These are phyloP conservation scores for Drosophila percnosoma DNA, from an alignment of 2,888 invertebrate species.

Conservation along the genomic window DNA sequence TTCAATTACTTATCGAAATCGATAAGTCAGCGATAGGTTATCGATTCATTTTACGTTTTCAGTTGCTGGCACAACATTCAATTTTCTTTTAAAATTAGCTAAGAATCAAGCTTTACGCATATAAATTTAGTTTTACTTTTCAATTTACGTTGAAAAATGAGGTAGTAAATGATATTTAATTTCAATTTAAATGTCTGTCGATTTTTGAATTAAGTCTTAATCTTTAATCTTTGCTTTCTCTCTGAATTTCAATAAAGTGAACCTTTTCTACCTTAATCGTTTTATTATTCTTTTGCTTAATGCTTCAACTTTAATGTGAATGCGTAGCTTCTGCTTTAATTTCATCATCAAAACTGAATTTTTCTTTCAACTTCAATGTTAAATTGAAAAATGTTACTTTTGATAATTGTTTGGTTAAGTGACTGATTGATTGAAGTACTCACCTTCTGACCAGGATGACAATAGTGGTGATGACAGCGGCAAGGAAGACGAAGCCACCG, in stretches of 20 bases:
- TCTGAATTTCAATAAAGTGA: not conserved
- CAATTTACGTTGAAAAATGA: not conserved
- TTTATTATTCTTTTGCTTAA: not conserved
- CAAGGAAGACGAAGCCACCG: conserved; percentile 95
- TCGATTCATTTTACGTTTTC: not conserved
- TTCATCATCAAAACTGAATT: not conserved
- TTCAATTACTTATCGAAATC: not conserved
- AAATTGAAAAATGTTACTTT: not conserved
- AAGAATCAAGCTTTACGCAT: not conserved
- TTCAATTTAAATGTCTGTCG: not conserved
- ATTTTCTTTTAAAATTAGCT: not conserved
- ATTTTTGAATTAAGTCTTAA: not conserved
- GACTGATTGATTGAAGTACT: conserved; percentile 40
- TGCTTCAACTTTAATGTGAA: not conserved
- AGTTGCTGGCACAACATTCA: not conserved
- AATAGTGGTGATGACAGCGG: conserved; percentile 94
- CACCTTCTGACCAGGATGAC: conserved; percentile 95
- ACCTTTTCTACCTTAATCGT: not conserved
- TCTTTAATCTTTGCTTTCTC: not conserved
- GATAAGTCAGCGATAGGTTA: not conserved
- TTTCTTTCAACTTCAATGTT: conserved; percentile 1
- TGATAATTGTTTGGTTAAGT: not conserved
- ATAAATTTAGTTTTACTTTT: not conserved
- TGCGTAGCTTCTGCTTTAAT: not conserved
- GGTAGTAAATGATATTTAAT: not conserved